Evolutionary conservation across 2,113 vertebrate genomes (phyloP).

Genomic region (Tylochromis polylepis): DNA sequence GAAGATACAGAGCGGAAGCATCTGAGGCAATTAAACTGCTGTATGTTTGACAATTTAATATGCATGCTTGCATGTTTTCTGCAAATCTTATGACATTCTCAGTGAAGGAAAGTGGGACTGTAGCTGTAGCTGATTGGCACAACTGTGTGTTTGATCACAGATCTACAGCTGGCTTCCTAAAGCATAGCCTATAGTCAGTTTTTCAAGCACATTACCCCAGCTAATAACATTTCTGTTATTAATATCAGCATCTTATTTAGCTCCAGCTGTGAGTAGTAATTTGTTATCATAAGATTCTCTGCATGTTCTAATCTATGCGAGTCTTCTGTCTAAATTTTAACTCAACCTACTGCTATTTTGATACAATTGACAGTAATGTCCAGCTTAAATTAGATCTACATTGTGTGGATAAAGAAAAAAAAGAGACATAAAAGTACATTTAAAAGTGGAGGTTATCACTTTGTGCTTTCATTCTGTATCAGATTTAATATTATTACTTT

Average conservation of each 20-base stretch:
- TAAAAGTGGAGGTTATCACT: not conserved
- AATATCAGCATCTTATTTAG: constrained; percentile 3
- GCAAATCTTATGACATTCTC: not conserved
- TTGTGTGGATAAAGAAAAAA: not conserved
- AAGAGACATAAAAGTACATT: not conserved
- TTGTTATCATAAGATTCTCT: not conserved
- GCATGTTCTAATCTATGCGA: not conserved
- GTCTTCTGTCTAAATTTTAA: not conserved
- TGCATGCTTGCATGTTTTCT: not conserved
- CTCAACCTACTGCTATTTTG: not conserved
- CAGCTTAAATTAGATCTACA: not conserved
- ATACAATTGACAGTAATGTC: not conserved
- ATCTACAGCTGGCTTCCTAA: not conserved
- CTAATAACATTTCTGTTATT: not conserved
- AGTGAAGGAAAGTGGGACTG: not conserved
- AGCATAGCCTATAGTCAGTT: not conserved
- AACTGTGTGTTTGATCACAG: not conserved
- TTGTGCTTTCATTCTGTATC: not conserved
- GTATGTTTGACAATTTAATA: not conserved
- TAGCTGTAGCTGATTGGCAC: not conserved
- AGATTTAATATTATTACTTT: not conserved
- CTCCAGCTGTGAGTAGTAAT: not conserved
- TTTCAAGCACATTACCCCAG: not conserved
- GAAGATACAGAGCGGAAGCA: not conserved
- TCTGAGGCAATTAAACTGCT: not conserved